These are phyloP conservation scores for Lepidochrysops patricia DNA, from an alignment of 2,888 invertebrate genomes.

Conservation along the genomic window DNA sequence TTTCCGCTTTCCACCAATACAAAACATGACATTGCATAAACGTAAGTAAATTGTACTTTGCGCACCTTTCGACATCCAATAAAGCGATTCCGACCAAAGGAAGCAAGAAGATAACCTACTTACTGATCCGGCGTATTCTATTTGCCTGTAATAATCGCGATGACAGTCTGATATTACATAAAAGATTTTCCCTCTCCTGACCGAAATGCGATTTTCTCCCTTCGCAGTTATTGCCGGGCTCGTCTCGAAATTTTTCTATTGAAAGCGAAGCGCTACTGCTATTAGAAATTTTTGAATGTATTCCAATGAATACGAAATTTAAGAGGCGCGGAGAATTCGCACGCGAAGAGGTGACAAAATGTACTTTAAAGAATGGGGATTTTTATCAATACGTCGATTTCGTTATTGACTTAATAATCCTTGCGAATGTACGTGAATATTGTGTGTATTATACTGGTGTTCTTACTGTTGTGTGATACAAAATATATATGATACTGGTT, in stretches of 20 bases:
- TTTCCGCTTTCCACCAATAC: slow-evolving; percentile 20
- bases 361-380: slow-evolving; percentile 8
- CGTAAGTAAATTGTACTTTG: slow-evolving; percentile 32
- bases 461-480: too few species aligned
- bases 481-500: too few species aligned
- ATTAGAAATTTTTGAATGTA: slow-evolving; percentile 64
- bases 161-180: slow-evolving; percentile 75
- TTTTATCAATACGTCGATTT: background rate
- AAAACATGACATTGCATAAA: slow-evolving; percentile 29
- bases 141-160: slow-evolving; percentile 75
- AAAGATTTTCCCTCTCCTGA: slow-evolving; percentile 73
- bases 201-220: slow-evolving; percentile 73
- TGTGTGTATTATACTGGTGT: too few species aligned
- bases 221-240: slow-evolving; percentile 65
- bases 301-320: slow-evolving; percentile 67
- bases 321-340: slow-evolving; percentile 51
- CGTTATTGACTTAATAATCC: background rate
- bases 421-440: background rate
- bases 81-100: slow-evolving; percentile 65
- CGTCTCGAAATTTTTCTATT: slow-evolving; percentile 65
- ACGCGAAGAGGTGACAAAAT: slow-evolving; percentile 9
- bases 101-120: slow-evolving; percentile 72
- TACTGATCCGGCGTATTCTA: slow-evolving; percentile 73
- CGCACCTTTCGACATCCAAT: slow-evolving; percentile 48
- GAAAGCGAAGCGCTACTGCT: slow-evolving; percentile 56